Conservation (phyloP, 37 sponge, comb jelly and placozoan species). For the Theonella swinhoei region DNA sequence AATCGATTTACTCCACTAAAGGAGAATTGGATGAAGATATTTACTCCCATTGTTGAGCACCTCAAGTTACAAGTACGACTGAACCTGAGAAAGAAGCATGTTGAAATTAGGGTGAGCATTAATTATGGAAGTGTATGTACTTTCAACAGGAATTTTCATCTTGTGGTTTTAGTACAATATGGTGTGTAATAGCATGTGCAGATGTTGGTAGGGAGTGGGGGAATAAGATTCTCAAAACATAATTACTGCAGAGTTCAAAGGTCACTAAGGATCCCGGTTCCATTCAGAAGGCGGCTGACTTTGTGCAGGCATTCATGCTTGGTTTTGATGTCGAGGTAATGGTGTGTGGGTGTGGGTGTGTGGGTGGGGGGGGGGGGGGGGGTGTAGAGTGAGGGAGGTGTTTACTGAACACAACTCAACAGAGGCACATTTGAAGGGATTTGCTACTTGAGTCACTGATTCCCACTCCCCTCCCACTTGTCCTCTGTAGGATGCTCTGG, state of each 20-base stretch:
- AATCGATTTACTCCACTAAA: slow-evolving; percentile 95
- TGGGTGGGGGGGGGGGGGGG: background rate
- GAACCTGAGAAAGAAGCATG: slow-evolving; percentile 88
- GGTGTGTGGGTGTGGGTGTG: background rate
- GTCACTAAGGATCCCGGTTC: slow-evolving; percentile 89
- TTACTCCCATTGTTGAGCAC: slow-evolving; percentile 97
- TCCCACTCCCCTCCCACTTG: background rate
- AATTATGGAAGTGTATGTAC: no score
- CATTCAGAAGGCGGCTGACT: slow-evolving; percentile 97
- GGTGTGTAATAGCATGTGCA: background rate
- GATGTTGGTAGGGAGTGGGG: background rate
- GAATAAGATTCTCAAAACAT: background rate
- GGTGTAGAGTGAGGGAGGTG: background rate
- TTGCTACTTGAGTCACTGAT: background rate
- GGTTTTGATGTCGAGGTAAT: slow-evolving; percentile 93
- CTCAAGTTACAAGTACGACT: slow-evolving; percentile 95
- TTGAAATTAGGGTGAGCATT: slow-evolving; percentile 91
- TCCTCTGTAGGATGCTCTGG: slow-evolving; percentile 83
- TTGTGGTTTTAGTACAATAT: background rate
- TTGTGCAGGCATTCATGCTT: slow-evolving; percentile 94
- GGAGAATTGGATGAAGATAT: slow-evolving; percentile 99
- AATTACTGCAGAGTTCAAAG: slow-evolving; percentile 74
- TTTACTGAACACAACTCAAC: no score
- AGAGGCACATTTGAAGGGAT: background rate
- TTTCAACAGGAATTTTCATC: background rate